Evolutionary conservation across 2,888 invertebrate species (phyloP), one percentile per base, ranked within the genome.

Genomic region (Drosophila maculinotata): DNA sequence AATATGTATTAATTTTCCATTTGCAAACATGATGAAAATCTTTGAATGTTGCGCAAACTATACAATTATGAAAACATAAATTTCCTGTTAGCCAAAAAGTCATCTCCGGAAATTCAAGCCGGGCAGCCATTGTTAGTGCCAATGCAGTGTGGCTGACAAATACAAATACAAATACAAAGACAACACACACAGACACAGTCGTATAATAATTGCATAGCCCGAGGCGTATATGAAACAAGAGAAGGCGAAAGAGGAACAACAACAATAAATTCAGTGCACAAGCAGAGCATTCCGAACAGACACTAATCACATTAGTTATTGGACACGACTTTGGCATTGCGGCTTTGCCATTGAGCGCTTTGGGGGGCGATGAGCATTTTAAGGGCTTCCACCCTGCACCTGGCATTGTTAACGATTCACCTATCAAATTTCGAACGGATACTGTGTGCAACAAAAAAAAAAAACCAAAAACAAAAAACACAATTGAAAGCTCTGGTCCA

Each of bases 271-370:
- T 10, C 3, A 20, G 20, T 17, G 14, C n/a, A 20, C 3, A 51
- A 39, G 10, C n/a, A 26, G n/a, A 30, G 8, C 47, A n/a, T 33
- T 25, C 35, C 15, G 41, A 30, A 14, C 26, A 26, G 41, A 14
- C 28, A 66, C 66, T 66, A 59, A 68, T 68, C 44, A 48, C 44
- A 66, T 67, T 67, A 59, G 59, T 20, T 45, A 31, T 45, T 45
- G 30, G 48, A 42, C 36, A 49, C 54, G 35, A 23, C 36, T 10
- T 49, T 49, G 57, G 15, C 49, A 42, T 42, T 47, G 48, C 9
- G 44, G 6, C 48, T 15, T 17, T 59, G 23, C 2, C 26, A 35
- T n/a, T 33, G 17, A 14, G 28, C 28, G 30, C n/a, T 8, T 44
- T 30, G 28, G 15, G 30, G 30, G 8, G 17, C 5, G 17, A 4